Percentiles rank a stretch among this genome's conserved stretches.
Conservation (phyloP, 2,113 vertebrate genomes). For the Nycticryphes semicollaris region DNA sequence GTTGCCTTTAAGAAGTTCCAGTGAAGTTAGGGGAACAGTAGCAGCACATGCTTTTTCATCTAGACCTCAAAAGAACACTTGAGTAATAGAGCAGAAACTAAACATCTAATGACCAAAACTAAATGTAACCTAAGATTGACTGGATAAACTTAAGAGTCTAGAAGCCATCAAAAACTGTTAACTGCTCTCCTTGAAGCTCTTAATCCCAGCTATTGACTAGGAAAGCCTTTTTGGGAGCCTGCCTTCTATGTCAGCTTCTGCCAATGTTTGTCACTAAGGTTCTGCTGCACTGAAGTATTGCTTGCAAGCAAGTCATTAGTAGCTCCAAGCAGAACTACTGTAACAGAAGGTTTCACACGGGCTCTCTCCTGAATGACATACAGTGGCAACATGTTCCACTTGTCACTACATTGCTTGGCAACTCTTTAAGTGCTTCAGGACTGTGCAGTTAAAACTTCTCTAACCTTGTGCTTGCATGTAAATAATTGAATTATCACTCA, state of each 20-base stretch:
- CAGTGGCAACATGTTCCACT: neutral
- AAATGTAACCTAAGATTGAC: no score
- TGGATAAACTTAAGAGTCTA: no score
- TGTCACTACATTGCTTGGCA: neutral
- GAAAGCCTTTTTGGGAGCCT: neutral
- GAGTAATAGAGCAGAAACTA: slow-evolving; percentile 59
- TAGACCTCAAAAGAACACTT: slow-evolving; percentile 58
- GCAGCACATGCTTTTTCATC: slow-evolving; percentile 51
- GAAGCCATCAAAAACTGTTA: neutral
- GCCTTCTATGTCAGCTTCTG: neutral
- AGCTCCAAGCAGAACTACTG: neutral
- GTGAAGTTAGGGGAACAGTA: slow-evolving; percentile 50
- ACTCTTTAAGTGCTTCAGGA: neutral
- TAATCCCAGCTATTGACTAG: neutral
- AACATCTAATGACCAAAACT: neutral
- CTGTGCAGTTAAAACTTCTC: neutral
- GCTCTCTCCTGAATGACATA: neutral
- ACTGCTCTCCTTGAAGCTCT: neutral
- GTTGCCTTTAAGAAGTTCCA: slow-evolving; percentile 17
- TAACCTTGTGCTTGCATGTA: neutral
- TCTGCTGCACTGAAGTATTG: neutral
- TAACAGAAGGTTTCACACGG: neutral
- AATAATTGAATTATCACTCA: neutral
- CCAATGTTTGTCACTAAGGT: neutral
- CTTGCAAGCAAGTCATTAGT: neutral